Percentiles rank a stretch among this genome's conserved stretches.
phyloP scores from a whole-genome alignment of 1,140 invertebrate species.

The Aphidius ervi region DNA sequence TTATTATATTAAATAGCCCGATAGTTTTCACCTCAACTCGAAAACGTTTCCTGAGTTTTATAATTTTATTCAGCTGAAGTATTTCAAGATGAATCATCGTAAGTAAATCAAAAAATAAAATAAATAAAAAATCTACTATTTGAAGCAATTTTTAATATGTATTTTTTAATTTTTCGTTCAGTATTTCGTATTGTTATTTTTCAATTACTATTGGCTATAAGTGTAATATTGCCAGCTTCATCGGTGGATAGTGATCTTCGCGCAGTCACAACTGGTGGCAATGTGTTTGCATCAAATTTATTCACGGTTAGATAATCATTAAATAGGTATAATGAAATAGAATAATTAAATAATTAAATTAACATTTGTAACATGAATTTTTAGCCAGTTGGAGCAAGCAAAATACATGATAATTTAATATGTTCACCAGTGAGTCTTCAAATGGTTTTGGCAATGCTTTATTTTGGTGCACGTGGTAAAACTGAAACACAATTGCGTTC shows the following conservation, averaged over 20 bases:
- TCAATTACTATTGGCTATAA: background rate
- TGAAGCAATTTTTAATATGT: background rate
- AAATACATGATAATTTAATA: background rate
- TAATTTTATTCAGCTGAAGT: no score
- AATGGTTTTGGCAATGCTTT: conserved; percentile 6
- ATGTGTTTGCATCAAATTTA: background rate
- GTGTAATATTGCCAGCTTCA: no score
- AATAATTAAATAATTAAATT: no score
- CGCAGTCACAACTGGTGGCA: conserved; percentile 2
- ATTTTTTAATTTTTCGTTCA: background rate
- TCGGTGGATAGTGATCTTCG: background rate
- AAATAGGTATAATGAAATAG: no score
- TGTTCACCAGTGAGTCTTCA: conserved; percentile 6
- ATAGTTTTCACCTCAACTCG: no score
- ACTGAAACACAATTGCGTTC: background rate
- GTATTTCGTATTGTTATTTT: background rate
- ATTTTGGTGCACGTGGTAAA: conserved; percentile 3
- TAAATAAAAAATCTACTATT: no score
- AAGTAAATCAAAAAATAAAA: background rate
- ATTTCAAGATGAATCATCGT: conserved; percentile 1
- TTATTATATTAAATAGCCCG: no score
- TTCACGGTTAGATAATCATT: no score
- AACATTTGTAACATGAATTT: background rate
- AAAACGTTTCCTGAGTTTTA: no score
- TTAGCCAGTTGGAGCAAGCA: conserved; percentile 25